A percentile compares a stretch with the other conserved stretches of the same genome.
phyloP scores from a whole-genome alignment of 2,888 invertebrate species.

The Carcina quercana region DNA sequence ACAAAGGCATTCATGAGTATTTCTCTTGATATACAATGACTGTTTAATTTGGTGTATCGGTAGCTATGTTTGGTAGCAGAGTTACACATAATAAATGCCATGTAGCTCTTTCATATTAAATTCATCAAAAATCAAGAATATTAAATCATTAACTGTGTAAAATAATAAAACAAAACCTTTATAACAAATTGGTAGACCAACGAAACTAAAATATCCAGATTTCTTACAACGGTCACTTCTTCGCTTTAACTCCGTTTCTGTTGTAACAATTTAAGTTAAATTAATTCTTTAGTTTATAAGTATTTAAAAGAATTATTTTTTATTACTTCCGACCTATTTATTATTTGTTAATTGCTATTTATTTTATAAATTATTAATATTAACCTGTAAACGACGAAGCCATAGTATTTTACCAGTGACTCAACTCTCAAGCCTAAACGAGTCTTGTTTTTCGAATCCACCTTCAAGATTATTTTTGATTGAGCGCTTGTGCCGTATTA shows the following conservation, averaged over 20 bases:
- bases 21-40: no score
- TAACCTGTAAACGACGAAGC: conserved; percentile 17
- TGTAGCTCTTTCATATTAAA: no score
- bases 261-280: conserved; percentile 18
- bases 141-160: no score
- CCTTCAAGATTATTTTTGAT: conserved; percentile 11
- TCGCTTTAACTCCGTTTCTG: conserved; percentile 28
- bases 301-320: conserved; percentile 68
- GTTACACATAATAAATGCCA: no score
- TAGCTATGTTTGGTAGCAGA: no score
- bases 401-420: conserved; percentile 39
- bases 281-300: conserved; percentile 56
- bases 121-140: no score
- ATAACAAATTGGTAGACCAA: no score
- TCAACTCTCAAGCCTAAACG: conserved; percentile 8
- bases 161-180: no score
- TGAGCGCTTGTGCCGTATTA: no score
- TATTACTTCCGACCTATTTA: conserved; percentile 48
- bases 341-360: conserved; percentile 33
- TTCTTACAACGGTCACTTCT: conserved; percentile 10
- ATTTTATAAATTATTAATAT: conserved; percentile 2
- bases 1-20: no score
- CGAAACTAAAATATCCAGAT: background rate
- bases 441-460: background rate
- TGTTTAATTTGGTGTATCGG: no score